Evolutionary conservation across 2,888 invertebrate genomes (phyloP).

Genomic region (Archaeoteleia sp.): DNA sequence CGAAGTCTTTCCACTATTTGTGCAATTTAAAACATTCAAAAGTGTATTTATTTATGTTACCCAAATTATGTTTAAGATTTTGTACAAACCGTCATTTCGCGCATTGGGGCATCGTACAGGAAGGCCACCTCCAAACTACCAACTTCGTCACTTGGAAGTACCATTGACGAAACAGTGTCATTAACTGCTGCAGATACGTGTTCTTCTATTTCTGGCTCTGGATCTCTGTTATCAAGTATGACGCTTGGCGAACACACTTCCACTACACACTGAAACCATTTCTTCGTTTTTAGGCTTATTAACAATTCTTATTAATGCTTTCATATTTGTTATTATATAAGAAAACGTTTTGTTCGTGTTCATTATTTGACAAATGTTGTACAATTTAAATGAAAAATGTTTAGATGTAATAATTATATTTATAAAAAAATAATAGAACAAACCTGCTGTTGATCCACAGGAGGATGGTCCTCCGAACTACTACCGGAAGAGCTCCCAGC

Average conservation of each 20-base stretch:
- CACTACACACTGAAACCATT: slow-evolving; percentile 66
- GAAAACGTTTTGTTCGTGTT: no score
- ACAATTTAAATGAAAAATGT: no score
- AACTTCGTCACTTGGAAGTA: slow-evolving; percentile 66
- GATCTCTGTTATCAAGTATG: slow-evolving; percentile 64
- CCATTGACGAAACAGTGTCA: slow-evolving; percentile 67
- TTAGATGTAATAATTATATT: no score
- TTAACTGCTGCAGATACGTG: slow-evolving; percentile 73
- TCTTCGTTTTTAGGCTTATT: slow-evolving; percentile 6
- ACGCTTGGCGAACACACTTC: slow-evolving; percentile 69
- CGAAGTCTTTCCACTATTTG: no score
- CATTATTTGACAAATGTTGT: no score
- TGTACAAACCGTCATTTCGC: slow-evolving; percentile 85
- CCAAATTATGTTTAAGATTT: no score
- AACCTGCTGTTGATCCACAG: slow-evolving; percentile 53
- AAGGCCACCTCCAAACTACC: slow-evolving; percentile 90
- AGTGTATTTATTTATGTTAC: no score
- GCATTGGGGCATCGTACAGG: slow-evolving; percentile 91
- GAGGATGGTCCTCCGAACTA: slow-evolving; percentile 65
- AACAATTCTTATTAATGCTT: slow-evolving; percentile 1
- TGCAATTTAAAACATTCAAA: no score
- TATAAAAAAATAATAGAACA: not conserved
- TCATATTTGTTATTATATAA: slow-evolving; percentile 1
- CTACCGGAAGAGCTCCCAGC: slow-evolving; percentile 63
- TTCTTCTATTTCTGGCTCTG: slow-evolving; percentile 65